Conservation (phyloP, 2,113 vertebrate genomes). For the Thalassarche chlororhynchos region DNA sequence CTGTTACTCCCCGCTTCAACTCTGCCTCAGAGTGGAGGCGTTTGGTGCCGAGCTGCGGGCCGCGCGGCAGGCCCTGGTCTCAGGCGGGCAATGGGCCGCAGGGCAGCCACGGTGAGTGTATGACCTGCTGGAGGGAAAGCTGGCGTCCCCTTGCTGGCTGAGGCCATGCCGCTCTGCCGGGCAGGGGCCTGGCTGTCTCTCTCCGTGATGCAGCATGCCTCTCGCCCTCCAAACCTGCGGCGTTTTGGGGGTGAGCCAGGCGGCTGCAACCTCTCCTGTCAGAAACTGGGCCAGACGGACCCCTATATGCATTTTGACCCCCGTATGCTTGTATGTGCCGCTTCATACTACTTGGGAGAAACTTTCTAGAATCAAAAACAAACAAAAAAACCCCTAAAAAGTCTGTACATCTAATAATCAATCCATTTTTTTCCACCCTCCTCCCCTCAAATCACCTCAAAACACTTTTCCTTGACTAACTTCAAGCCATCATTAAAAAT, state of each 20-base stretch:
- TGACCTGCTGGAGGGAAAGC: background rate
- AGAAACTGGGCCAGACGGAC: background rate
- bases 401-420: background rate
- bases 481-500: background rate
- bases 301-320: background rate
- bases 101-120: fast-evolving
- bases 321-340: fast-evolving
- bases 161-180: background rate
- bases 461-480: background rate
- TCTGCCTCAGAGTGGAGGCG: background rate
- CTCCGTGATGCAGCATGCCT: fast-evolving
- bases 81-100: background rate
- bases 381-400: background rate
- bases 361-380: background rate
- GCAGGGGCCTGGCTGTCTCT: background rate
- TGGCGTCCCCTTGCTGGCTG: background rate
- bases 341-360: background rate
- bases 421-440: background rate
- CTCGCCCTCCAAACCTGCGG: background rate
- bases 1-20: fast-evolving
- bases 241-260: fast-evolving
- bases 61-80: background rate
- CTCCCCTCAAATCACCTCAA: background rate
- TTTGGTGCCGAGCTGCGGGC: background rate
- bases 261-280: background rate